Conservation (phyloP, 2,888 invertebrate species). For the Tolmerus cingulatus region DNA sequence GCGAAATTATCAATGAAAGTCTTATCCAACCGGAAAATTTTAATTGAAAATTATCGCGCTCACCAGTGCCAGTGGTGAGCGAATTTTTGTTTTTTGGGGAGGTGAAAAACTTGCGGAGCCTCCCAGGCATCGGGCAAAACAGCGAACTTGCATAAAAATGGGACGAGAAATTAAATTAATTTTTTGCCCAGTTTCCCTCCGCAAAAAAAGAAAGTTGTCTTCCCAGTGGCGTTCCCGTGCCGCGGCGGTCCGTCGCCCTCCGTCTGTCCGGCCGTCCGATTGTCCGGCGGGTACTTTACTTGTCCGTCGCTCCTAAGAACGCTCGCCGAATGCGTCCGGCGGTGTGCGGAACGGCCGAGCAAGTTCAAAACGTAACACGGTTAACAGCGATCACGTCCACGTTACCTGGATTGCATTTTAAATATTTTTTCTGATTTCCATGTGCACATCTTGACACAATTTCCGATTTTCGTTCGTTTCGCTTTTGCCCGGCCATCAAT, state of each 20-base stretch:
- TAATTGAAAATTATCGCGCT: constrained; percentile 10
- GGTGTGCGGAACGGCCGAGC: not conserved
- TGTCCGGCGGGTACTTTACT: not conserved
- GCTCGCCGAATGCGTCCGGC: not conserved
- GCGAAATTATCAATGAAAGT: constrained; percentile 23
- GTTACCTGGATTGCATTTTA: constrained; percentile 46
- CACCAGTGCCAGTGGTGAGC: not conserved
- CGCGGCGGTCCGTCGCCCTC: not conserved
- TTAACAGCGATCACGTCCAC: constrained; percentile 44
- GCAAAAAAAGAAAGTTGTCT: constrained; percentile 41
- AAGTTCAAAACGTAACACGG: constrained; percentile 45
- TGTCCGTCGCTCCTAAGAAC: not conserved
- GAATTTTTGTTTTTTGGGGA: not conserved
- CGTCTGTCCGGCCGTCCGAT: not conserved
- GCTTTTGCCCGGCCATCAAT: not conserved
- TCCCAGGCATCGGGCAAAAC: not conserved
- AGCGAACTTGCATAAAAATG: not conserved
- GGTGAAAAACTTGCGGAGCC: not conserved
- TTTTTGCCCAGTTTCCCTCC: not conserved
- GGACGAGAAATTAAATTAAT: constrained; percentile 1
- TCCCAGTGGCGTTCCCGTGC: constrained; percentile 17
- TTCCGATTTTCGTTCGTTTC: constrained; percentile 11
- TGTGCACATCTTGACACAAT: constrained; percentile 39
- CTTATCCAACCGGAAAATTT: constrained; percentile 37
- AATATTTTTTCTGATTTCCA: constrained; percentile 22